phyloP scores from a whole-genome alignment of 2,797 vertebrate genomes.

The Parambassis ranga region DNA sequence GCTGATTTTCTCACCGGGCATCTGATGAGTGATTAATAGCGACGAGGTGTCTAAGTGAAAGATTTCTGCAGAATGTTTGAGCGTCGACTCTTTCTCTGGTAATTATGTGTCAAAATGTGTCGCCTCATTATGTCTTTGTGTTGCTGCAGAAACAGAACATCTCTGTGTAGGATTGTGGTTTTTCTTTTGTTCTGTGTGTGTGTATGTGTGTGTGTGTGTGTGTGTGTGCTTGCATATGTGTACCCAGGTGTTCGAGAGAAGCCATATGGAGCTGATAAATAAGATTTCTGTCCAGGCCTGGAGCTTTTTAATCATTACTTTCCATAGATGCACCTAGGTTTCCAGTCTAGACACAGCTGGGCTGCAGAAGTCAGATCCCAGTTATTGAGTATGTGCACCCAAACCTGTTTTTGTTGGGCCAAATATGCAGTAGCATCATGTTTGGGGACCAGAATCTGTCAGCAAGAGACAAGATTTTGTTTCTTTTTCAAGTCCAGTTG shows the following conservation, averaged over 20 bases:
- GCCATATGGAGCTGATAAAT: conserved; percentile 48
- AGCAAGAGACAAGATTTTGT: no score
- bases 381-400: no score
- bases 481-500: no score
- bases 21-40: conserved; percentile 26
- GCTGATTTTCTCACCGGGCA: conserved; percentile 27
- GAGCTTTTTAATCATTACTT: conserved; percentile 47
- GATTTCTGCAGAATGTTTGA: neutral
- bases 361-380: neutral
- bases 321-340: neutral
- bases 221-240: neutral
- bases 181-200: neutral
- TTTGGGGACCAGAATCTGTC: no score
- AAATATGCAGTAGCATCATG: no score
- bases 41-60: neutral
- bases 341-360: neutral
- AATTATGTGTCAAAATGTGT: neutral
- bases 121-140: neutral
- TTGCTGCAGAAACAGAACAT: neutral
- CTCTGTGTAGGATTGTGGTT: neutral
- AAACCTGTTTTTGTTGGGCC: no score
- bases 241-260: conserved; percentile 33
- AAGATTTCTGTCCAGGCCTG: conserved; percentile 23
- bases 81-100: neutral
- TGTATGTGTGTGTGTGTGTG: neutral